These are phyloP conservation scores for Gastracanthus pulcherrimus DNA, from an alignment of 2,888 invertebrate genomes.

Conservation along the genomic window DNA sequence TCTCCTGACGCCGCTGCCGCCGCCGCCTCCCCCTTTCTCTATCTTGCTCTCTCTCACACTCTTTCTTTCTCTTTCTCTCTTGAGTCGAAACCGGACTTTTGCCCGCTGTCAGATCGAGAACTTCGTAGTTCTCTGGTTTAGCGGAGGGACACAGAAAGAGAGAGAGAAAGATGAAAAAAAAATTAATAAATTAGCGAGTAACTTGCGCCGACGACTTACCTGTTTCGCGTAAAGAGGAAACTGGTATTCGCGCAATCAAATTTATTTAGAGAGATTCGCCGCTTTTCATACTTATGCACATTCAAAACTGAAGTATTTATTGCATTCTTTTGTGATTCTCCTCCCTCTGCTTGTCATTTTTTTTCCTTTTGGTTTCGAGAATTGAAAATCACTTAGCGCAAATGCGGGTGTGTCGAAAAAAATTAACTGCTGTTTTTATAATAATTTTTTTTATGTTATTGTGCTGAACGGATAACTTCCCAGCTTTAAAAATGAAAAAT, in stretches of 20 bases:
- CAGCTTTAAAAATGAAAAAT: neutral
- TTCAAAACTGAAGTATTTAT: slow-evolving; percentile 50
- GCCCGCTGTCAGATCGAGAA: slow-evolving; percentile 51
- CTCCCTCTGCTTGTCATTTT: neutral
- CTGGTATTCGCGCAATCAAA: slow-evolving; percentile 54
- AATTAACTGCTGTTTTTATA: slow-evolving; percentile 21
- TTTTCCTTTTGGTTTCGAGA: neutral
- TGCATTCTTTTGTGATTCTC: slow-evolving; percentile 43
- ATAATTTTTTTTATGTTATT: slow-evolving; percentile 28
- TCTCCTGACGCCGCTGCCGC: slow-evolving; percentile 64
- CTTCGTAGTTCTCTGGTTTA: slow-evolving; percentile 46
- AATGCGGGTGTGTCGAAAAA: neutral
- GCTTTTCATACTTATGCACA: slow-evolving; percentile 50
- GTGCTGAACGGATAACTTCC: neutral
- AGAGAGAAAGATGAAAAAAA: neutral
- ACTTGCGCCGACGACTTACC: slow-evolving; percentile 42
- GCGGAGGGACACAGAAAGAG: neutral
- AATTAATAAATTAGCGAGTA: slow-evolving; percentile 50
- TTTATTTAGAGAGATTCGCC: slow-evolving; percentile 52
- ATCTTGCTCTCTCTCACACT: slow-evolving; percentile 36
- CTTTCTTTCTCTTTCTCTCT: slow-evolving; percentile 16
- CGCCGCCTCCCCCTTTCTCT: slow-evolving; percentile 13
- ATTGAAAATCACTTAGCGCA: slow-evolving; percentile 42
- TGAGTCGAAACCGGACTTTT: slow-evolving; percentile 53
- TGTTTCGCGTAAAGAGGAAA: slow-evolving; percentile 53